phyloP scores from a whole-genome alignment of 2,888 invertebrate species.

The Synergus laeviventris region DNA sequence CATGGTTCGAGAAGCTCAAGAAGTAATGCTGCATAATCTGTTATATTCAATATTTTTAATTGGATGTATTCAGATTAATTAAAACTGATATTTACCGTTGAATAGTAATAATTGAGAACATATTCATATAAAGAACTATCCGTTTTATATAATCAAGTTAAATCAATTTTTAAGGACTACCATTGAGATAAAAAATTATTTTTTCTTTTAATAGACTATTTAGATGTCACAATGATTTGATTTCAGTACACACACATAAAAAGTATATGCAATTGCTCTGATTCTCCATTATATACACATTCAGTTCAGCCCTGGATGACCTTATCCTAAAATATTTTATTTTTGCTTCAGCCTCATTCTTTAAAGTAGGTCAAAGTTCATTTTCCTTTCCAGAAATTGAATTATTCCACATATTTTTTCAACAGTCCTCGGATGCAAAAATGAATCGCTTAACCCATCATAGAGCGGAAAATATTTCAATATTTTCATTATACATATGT shows the following conservation, averaged over 20 bases:
- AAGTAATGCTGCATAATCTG: neutral
- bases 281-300: neutral
- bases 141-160: no score
- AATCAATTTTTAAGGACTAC: no score
- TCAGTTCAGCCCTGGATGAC: neutral
- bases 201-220: neutral
- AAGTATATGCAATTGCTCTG: neutral
- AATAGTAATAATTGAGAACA: neutral
- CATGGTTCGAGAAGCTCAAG: neutral
- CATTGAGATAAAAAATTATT: neutral
- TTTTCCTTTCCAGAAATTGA: neutral
- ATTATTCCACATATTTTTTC: neutral
- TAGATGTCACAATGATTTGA: neutral
- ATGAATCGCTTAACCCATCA: no score
- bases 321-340: neutral
- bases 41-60: neutral
- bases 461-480: no score
- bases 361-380: neutral
- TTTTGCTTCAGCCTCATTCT: no score
- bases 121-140: no score
- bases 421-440: neutral
- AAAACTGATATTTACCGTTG: neutral
- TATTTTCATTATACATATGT: no score
- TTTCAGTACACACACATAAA: neutral
- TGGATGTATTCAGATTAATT: neutral